A percentile compares a stretch with the other conserved stretches of the same genome.
Evolutionary conservation across 2,888 invertebrate species (phyloP).

Genomic region (Dinocampus coccinellae): DNA sequence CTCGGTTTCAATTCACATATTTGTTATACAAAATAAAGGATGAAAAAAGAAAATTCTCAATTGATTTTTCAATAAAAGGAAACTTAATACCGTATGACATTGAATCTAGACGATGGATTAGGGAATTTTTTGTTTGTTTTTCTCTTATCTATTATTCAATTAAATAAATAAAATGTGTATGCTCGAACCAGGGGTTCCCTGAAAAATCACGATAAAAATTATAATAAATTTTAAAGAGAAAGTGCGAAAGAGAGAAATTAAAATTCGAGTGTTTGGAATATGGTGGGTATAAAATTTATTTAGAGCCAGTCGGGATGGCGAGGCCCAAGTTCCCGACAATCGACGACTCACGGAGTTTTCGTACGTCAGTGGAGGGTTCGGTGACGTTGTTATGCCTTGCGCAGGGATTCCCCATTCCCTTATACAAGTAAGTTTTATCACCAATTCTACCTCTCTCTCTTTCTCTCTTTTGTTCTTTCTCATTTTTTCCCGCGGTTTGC

Average conservation of each 20-base stretch:
- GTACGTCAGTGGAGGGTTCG: constrained; percentile 62
- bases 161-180: constrained; percentile 51
- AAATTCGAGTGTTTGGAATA: constrained; percentile 30
- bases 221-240: constrained; percentile 24
- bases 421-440: constrained; percentile 71
- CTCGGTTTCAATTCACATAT: neutral
- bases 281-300: constrained; percentile 37
- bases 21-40: constrained; percentile 13
- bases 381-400: constrained; percentile 79
- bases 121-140: neutral
- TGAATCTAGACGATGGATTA: neutral
- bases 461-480: constrained; percentile 12
- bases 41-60: constrained; percentile 9
- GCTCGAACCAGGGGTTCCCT: constrained; percentile 78
- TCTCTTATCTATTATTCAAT: too few relatives aligned
- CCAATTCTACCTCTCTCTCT: neutral
- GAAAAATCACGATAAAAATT: constrained; percentile 32
- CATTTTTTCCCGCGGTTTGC: constrained; percentile 22
- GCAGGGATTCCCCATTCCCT: constrained; percentile 77
- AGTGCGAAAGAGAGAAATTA: constrained; percentile 24
- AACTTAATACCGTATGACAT: constrained; percentile 2
- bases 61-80: neutral
- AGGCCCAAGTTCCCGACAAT: constrained; percentile 72
- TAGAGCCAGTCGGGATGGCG: constrained; percentile 74
- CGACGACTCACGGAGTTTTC: constrained; percentile 63